Evolutionary conservation across 2,113 vertebrate species (phyloP).

Genomic region (Malaclemys terrapin): DNA sequence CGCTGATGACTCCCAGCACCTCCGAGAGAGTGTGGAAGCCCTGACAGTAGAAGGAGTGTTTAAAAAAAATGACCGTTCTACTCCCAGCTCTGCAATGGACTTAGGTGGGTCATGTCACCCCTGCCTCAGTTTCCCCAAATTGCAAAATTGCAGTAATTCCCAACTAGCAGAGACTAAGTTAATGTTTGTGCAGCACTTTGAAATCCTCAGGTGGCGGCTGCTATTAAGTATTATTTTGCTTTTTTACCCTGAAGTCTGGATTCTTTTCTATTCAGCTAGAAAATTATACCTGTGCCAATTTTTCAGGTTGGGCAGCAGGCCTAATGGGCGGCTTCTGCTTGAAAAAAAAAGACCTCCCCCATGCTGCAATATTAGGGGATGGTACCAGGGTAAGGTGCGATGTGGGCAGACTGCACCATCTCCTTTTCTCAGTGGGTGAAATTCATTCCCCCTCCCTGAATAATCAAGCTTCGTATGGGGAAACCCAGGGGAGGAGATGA

Average conservation of each 20-base stretch:
- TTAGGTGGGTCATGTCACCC: not conserved
- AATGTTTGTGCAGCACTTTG: not conserved
- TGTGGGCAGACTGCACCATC: not conserved
- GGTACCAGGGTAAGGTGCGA: not conserved
- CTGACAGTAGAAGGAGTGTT: not conserved
- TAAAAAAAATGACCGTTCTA: not conserved
- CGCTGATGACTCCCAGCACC: not conserved
- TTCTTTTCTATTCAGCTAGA: not conserved
- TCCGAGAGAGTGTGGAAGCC: not conserved
- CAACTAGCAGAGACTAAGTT: not conserved
- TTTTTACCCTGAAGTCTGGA: not conserved
- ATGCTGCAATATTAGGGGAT: not conserved
- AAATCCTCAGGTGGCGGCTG: not conserved
- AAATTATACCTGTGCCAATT: not conserved
- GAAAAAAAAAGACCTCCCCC: not conserved
- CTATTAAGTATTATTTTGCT: not conserved
- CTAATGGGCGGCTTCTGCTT: not conserved
- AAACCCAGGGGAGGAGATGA: not conserved
- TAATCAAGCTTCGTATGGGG: accelerated
- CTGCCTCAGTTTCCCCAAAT: not conserved
- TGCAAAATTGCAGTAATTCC: not conserved
- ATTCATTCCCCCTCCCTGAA: not conserved
- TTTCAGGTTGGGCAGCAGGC: not conserved
- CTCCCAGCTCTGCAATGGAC: not conserved
- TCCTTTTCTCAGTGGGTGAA: accelerated